phyloP scores from a whole-genome alignment of 2,113 vertebrate species.

The Acanthochromis polyacanthus region DNA sequence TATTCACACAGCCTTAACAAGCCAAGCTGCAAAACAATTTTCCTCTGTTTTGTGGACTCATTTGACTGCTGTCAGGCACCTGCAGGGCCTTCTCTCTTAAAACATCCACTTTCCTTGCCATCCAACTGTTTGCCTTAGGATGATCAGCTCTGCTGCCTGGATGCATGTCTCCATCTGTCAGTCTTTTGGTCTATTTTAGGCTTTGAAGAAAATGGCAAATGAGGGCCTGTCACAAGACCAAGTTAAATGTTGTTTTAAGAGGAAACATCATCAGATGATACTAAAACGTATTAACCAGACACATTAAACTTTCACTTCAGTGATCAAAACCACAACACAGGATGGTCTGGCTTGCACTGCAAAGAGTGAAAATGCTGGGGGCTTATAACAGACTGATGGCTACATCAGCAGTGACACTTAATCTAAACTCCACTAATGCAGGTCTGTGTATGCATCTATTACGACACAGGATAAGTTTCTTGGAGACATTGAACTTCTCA shows the following conservation, averaged over 20 bases:
- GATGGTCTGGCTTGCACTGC: not conserved
- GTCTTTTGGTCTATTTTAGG: slow-evolving; percentile 33
- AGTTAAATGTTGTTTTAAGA: slow-evolving; percentile 19
- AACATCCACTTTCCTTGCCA: slow-evolving; percentile 46
- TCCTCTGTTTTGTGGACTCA: slow-evolving; percentile 45
- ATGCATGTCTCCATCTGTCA: slow-evolving; percentile 54
- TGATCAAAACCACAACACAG: not conserved
- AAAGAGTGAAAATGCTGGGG: no score
- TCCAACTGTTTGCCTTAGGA: slow-evolving; percentile 52
- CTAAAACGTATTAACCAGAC: not conserved
- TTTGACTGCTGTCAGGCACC: slow-evolving; percentile 61
- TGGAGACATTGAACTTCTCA: no score
- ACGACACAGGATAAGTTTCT: no score
- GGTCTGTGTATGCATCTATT: not conserved
- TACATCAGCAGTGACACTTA: not conserved
- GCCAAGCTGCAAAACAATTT: slow-evolving; percentile 36
- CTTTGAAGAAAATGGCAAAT: slow-evolving; percentile 29
- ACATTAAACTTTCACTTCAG: not conserved
- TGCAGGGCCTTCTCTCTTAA: slow-evolving; percentile 49
- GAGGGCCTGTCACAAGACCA: slow-evolving; percentile 17
- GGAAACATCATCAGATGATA: slow-evolving; percentile 18
- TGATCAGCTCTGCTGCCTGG: slow-evolving; percentile 45
- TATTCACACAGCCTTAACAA: slow-evolving; percentile 45
- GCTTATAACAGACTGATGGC: not conserved
- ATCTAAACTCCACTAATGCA: not conserved